Percentiles rank a stretch among this genome's conserved stretches.
These are phyloP conservation scores for Coelinius sp. DNA, from an alignment of 2,888 invertebrate genomes.

Conservation along the genomic window DNA sequence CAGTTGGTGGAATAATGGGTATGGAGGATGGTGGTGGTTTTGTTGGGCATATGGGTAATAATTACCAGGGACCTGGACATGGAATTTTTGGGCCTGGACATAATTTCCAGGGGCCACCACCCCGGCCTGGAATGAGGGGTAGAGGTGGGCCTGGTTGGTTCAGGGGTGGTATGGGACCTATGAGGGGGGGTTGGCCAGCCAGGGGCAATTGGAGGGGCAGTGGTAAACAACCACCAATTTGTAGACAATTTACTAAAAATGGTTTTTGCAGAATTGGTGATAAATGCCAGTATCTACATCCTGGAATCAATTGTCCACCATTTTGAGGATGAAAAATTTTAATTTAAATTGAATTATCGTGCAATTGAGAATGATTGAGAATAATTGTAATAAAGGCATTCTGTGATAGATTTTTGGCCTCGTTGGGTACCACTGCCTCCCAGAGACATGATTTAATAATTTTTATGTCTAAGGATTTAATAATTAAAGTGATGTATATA, in stretches of 20 bases:
- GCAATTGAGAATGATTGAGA: background rate
- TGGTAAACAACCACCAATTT: conserved; percentile 72
- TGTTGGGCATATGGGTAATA: conserved; percentile 54
- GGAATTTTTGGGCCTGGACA: conserved; percentile 56
- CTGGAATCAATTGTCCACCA: conserved; percentile 77
- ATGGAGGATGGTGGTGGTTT: conserved; percentile 63
- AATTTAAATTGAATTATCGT: conserved; percentile 5
- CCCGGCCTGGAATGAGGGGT: conserved; percentile 43
- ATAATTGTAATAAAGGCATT: conserved; percentile 1
- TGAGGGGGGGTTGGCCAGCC: conserved; percentile 71
- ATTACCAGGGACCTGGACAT: conserved; percentile 64
- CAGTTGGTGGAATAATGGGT: conserved; percentile 56
- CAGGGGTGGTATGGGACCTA: conserved; percentile 73
- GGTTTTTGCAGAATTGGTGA: conserved; percentile 88
- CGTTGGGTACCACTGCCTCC: background rate
- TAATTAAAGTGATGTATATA: background rate
- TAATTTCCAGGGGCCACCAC: conserved; percentile 62
- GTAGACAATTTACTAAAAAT: conserved; percentile 84
- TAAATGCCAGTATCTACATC: conserved; percentile 88
- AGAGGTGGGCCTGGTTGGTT: conserved; percentile 69
- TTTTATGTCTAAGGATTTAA: too few species aligned
- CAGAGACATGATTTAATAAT: background rate
- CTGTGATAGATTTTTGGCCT: conserved; percentile 10
- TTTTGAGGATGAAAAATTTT: conserved; percentile 52
- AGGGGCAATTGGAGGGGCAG: conserved; percentile 71